Evolutionary conservation across 1,140 invertebrate species (phyloP).

Genomic region (Lepidostoma basale): DNA sequence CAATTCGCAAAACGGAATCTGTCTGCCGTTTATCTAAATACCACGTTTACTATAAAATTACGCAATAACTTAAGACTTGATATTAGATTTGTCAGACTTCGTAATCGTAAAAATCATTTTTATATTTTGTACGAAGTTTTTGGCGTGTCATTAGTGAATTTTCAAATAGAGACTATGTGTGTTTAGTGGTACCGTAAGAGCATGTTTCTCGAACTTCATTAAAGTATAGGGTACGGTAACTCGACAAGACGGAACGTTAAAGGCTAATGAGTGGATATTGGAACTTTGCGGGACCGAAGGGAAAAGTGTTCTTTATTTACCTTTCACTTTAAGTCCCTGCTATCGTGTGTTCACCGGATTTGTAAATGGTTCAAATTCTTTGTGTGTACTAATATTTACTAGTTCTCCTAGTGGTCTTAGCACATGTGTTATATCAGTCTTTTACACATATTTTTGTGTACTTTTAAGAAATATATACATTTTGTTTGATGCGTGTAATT

Average conservation of each 20-base stretch:
- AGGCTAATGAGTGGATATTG: neutral
- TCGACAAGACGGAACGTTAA: neutral
- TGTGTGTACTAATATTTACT: neutral
- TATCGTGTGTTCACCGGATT: neutral
- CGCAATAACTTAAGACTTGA: slow-evolving; percentile 32
- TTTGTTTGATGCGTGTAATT: too few species aligned
- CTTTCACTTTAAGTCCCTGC: neutral
- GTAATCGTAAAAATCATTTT: slow-evolving; percentile 27
- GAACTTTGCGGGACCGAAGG: neutral
- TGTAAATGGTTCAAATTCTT: neutral
- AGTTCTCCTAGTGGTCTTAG: neutral
- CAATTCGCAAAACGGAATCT: neutral
- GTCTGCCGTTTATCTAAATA: neutral
- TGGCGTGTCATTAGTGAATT: slow-evolving; percentile 20
- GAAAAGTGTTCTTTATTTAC: too few species aligned
- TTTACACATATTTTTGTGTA: too few species aligned
- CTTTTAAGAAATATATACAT: too few species aligned
- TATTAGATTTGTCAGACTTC: slow-evolving; percentile 29
- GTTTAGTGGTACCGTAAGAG: slow-evolving; percentile 13
- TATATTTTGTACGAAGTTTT: slow-evolving; percentile 12
- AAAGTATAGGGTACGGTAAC: neutral
- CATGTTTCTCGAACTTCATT: slow-evolving; percentile 6
- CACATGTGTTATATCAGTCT: neutral
- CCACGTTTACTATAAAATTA: slow-evolving; percentile 23
- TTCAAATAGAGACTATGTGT: slow-evolving; percentile 25